Evolutionary conservation across 2,797 vertebrate genomes (phyloP).

Genomic region (Acestrorhynchus altus): DNA sequence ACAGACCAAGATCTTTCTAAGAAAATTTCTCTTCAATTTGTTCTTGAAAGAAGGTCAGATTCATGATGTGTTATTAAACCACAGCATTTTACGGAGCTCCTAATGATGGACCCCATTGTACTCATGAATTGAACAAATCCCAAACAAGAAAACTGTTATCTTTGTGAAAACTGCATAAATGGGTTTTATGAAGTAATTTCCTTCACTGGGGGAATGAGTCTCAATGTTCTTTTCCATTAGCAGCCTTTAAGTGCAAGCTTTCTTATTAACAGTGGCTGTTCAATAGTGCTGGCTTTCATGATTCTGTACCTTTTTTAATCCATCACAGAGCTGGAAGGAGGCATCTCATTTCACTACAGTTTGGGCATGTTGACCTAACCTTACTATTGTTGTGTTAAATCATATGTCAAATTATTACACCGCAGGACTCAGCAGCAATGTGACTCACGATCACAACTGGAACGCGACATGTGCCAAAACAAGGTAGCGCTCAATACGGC

Average conservation of each 20-base stretch:
- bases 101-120: too few species aligned
- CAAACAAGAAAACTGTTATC: too few species aligned
- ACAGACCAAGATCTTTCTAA: too few species aligned
- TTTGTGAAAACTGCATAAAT: too few species aligned
- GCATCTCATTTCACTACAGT: conserved; percentile 13
- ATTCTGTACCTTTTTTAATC: conserved; percentile 6
- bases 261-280: not conserved
- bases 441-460: conserved; percentile 1
- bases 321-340: conserved; percentile 1
- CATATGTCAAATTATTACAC: conserved; percentile 8
- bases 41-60: too few species aligned
- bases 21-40: too few species aligned
- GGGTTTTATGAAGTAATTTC: too few species aligned
- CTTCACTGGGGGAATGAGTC: too few species aligned
- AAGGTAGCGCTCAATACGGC: not conserved
- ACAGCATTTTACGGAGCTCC: too few species aligned
- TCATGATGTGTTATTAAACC: too few species aligned
- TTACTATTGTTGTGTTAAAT: not conserved
- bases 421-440: not conserved
- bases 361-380: conserved; percentile 2
- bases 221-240: not conserved
- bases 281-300: not conserved
- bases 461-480: not conserved
- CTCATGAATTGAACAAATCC: too few species aligned
- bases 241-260: not conserved